These are phyloP conservation scores for Macaria notata DNA, from an alignment of 2,888 invertebrate genomes.

Conservation along the genomic window DNA sequence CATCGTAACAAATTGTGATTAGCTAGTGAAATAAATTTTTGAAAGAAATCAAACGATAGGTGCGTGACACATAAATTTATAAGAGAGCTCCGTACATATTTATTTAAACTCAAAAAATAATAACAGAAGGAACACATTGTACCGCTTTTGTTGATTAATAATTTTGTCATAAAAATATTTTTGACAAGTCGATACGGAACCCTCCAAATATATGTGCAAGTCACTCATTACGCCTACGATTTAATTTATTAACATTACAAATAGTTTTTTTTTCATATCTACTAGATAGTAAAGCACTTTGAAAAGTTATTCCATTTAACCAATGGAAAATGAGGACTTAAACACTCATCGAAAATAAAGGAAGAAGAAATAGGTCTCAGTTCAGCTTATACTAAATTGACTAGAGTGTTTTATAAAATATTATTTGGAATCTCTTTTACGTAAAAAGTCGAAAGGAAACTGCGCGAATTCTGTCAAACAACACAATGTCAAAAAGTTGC, in stretches of 20 bases:
- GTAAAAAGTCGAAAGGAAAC: background rate
- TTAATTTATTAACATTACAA: slow-evolving; percentile 75
- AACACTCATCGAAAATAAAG: slow-evolving; percentile 14
- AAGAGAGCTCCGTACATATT: slow-evolving; percentile 5
- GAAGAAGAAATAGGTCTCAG: slow-evolving; percentile 33
- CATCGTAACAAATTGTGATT: slow-evolving; percentile 69
- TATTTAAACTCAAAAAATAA: too few species aligned
- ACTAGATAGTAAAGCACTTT: slow-evolving; percentile 82
- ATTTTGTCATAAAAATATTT: background rate
- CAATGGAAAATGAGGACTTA: slow-evolving; percentile 46
- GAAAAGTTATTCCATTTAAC: slow-evolving; percentile 70
- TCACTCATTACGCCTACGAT: slow-evolving; percentile 71
- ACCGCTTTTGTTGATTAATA: background rate
- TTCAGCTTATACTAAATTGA: slow-evolving; percentile 73
- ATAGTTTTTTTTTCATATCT: slow-evolving; percentile 72
- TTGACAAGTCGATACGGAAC: slow-evolving; percentile 15
- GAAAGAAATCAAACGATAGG: slow-evolving; percentile 14
- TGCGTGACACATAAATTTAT: slow-evolving; percentile 10
- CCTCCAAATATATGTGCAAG: slow-evolving; percentile 58
- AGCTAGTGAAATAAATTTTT: slow-evolving; percentile 43
- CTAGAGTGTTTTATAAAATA: slow-evolving; percentile 54
- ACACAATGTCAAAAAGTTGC: too few species aligned
- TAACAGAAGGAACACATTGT: too few species aligned
- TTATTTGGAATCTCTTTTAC: slow-evolving; percentile 13
- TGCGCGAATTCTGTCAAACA: too few species aligned